Conservation (phyloP, 2,113 vertebrate species). For the Tyto alba region DNA sequence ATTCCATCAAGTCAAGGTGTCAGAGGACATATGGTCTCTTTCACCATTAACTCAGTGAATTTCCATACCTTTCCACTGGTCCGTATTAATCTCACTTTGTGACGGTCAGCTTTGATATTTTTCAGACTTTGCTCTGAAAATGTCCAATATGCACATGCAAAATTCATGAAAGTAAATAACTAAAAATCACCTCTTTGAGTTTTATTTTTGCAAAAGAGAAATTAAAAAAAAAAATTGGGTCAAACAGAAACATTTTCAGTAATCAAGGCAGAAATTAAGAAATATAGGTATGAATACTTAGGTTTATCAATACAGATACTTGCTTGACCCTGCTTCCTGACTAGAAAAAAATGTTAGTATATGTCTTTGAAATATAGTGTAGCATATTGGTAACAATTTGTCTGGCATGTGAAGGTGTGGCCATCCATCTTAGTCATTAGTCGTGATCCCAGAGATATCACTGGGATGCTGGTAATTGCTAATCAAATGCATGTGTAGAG, state of each 20-base stretch:
- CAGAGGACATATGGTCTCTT: constrained; percentile 34
- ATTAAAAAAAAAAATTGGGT: neutral
- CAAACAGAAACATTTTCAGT: neutral
- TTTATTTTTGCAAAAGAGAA: neutral
- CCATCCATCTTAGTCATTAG: neutral
- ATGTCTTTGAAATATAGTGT: neutral
- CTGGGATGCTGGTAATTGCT: neutral
- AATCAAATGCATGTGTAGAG: neutral
- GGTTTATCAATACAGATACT: neutral
- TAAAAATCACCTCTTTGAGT: neutral
- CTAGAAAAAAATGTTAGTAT: neutral
- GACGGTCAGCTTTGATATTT: neutral
- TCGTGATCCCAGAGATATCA: neutral
- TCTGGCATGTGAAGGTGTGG: neutral
- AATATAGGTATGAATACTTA: neutral
- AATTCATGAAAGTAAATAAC: neutral
- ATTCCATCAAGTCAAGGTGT: constrained; percentile 40
- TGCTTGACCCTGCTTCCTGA: neutral
- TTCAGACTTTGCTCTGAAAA: neutral
- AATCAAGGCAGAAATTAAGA: neutral
- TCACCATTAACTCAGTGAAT: constrained; percentile 22
- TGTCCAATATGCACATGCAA: neutral
- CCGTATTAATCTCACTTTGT: neutral
- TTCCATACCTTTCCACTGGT: constrained; percentile 1
- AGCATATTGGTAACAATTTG: neutral